Evolutionary conservation across 2,797 vertebrate species (phyloP).

Genomic region (Phalanger gymnotis): DNA sequence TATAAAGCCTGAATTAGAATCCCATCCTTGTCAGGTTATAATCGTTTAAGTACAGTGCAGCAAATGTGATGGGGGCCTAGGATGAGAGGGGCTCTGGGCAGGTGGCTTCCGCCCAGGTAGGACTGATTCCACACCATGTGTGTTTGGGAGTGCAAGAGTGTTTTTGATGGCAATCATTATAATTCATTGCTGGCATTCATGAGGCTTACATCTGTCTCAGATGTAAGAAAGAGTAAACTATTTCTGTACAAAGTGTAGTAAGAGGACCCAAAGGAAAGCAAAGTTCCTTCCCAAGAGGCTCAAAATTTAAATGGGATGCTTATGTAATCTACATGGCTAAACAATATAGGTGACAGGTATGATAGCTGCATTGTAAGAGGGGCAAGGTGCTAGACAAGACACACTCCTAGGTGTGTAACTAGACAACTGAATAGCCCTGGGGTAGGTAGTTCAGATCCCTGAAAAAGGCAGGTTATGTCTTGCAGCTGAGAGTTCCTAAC

Average conservation of each 20-base stretch:
- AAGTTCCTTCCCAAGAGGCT: not conserved
- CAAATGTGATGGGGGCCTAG: fast-evolving
- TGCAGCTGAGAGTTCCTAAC: not conserved
- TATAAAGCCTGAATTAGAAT: not conserved
- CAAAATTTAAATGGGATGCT: not conserved
- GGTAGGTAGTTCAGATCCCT: not conserved
- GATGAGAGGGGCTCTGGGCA: not conserved
- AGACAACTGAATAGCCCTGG: not conserved
- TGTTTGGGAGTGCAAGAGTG: not conserved
- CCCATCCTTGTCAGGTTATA: not conserved
- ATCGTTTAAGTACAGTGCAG: not conserved
- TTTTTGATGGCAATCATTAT: not conserved
- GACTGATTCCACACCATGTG: not conserved
- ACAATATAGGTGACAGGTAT: fast-evolving
- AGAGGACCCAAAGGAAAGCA: not conserved
- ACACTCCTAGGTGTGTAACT: not conserved
- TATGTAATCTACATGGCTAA: not conserved
- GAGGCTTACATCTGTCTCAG: not conserved
- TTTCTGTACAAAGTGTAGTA: too few relatives aligned
- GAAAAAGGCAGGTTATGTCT: not conserved
- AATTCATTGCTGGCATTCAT: not conserved
- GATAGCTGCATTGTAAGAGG: not conserved
- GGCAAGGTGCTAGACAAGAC: not conserved
- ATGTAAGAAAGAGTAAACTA: not conserved
- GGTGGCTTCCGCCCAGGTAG: not conserved